Percentiles rank a stretch among this genome's conserved stretches.
Evolutionary conservation across 2,888 invertebrate species (phyloP).

Genomic region (Quadroppia sp.): DNA sequence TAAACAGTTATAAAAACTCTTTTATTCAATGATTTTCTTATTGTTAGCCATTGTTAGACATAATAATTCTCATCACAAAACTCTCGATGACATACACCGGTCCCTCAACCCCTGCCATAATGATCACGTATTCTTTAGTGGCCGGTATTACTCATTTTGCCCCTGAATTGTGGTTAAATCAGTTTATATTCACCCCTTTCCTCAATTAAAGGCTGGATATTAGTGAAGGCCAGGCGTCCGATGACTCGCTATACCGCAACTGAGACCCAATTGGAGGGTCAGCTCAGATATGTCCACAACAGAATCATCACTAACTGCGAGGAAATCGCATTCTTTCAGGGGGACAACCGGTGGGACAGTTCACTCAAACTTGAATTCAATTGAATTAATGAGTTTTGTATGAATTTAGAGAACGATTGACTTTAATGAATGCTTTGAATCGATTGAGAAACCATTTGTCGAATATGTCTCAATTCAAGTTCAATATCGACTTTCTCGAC

Average conservation of each 20-base stretch:
- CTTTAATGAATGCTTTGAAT: slow-evolving; percentile 39
- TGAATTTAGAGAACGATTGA: slow-evolving; percentile 35
- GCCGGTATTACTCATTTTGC: slow-evolving; percentile 61
- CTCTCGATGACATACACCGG: slow-evolving; percentile 82
- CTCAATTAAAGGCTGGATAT: slow-evolving; percentile 53
- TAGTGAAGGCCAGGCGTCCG: slow-evolving; percentile 81
- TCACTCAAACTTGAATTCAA: neutral
- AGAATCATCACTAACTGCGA: slow-evolving; percentile 94
- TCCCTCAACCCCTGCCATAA: slow-evolving; percentile 71
- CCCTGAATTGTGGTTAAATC: no score
- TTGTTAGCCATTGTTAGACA: slow-evolving; percentile 76
- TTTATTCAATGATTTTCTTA: slow-evolving; percentile 24
- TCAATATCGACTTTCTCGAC: slow-evolving; percentile 82
- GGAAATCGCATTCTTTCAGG: slow-evolving; percentile 70
- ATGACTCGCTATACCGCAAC: slow-evolving; percentile 83
- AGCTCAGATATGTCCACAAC: slow-evolving; percentile 94
- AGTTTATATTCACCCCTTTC: neutral
- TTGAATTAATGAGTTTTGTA: neutral
- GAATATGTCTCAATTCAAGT: slow-evolving; percentile 57
- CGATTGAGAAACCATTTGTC: slow-evolving; percentile 35
- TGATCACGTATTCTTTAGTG: slow-evolving; percentile 79
- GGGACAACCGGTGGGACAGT: slow-evolving; percentile 67
- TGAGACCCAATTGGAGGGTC: slow-evolving; percentile 97
- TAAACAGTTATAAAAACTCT: neutral
- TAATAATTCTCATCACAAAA: slow-evolving; percentile 85